Percentiles rank a stretch among this genome's conserved stretches.
phyloP scores from a whole-genome alignment of 2,797 vertebrate genomes.

The Crax fasciolata region DNA sequence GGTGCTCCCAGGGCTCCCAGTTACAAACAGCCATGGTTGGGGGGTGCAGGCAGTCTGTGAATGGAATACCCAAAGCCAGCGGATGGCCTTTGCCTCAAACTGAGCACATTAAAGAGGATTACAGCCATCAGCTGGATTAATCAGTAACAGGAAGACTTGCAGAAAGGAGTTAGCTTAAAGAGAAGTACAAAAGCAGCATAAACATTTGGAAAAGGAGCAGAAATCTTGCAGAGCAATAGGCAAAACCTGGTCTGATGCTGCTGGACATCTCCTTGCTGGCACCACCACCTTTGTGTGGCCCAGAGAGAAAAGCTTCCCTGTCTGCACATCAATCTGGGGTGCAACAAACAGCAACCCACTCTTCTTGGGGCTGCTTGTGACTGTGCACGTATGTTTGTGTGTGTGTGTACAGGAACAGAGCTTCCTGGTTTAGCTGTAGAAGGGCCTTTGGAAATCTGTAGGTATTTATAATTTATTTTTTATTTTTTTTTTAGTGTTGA shows the following conservation, averaged over 20 bases:
- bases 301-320: neutral
- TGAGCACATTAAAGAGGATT: neutral
- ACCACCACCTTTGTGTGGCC: neutral
- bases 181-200: neutral
- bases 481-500: rapidly evolving
- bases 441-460: neutral
- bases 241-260: neutral
- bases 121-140: neutral
- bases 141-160: neutral
- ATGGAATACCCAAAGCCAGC: neutral
- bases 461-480: neutral
- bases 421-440: neutral
- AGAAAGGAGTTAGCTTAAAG: neutral
- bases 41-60: neutral
- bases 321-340: neutral
- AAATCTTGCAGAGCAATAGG: neutral
- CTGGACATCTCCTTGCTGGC: neutral
- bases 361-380: no score
- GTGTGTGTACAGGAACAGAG: neutral
- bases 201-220: neutral
- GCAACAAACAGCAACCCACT: neutral
- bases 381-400: rapidly evolving
- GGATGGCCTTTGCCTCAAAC: neutral
- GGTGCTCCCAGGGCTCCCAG: neutral
- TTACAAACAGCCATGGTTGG: neutral